phyloP scores from a whole-genome alignment of 2,888 invertebrate genomes.

The Rosalia funebris region DNA sequence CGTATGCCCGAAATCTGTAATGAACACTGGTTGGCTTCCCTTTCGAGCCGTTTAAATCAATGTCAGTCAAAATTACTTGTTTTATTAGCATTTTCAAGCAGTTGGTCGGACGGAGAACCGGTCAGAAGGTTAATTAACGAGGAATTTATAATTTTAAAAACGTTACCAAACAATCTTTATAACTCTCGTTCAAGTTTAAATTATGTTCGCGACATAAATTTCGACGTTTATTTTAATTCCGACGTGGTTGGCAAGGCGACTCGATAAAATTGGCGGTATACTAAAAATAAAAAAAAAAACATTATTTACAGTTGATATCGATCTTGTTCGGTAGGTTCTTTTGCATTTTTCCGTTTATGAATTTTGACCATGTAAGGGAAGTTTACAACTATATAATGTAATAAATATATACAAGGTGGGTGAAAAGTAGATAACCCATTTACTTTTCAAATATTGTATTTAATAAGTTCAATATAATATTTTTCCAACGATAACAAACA shows the following conservation, averaged over 20 bases:
- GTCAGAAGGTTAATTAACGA: conserved; percentile 26
- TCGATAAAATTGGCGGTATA: background rate
- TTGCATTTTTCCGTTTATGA: background rate
- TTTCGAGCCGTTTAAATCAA: conserved; percentile 21
- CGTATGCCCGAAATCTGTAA: no score
- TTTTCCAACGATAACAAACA: no score
- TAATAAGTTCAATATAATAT: no score
- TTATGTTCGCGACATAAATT: background rate
- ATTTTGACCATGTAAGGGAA: no score
- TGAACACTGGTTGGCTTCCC: conserved; percentile 19
- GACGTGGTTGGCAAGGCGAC: background rate
- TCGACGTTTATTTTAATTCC: conserved; percentile 2
- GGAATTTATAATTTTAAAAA: conserved; percentile 30
- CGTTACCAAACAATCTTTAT: conserved; percentile 1
- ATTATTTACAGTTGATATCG: background rate
- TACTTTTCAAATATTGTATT: no score
- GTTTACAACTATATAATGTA: no score
- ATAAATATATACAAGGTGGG: no score
- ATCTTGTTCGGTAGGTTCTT: background rate
- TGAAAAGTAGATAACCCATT: no score
- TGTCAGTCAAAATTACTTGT: conserved; percentile 27
- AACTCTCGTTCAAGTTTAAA: conserved; percentile 11
- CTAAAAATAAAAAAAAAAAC: background rate
- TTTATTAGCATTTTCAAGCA: conserved; percentile 24
- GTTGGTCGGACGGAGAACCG: conserved; percentile 13